phyloP scores from a whole-genome alignment of 2,113 vertebrate species.

The Pollachius pollachius region DNA sequence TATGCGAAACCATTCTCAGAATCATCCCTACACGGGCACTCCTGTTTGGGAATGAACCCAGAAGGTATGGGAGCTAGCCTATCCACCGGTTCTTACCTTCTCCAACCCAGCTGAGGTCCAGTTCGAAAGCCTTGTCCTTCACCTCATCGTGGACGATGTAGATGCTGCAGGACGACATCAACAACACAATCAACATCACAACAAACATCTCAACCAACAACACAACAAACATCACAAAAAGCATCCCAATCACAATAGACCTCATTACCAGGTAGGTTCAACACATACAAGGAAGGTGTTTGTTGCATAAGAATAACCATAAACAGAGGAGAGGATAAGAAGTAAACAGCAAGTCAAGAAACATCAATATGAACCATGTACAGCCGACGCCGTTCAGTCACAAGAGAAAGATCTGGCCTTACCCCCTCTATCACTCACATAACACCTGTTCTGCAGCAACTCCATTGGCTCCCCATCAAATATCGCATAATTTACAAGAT shows the following conservation, averaged over 20 bases:
- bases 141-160: conserved; percentile 99
- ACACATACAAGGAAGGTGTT: no score
- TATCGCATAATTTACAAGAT: no score
- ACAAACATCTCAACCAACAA: no score
- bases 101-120: conserved; percentile 99
- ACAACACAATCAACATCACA: neutral
- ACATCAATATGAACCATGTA: no score
- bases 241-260: neutral
- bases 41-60: neutral
- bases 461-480: no score
- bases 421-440: no score
- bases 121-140: conserved; percentile 97
- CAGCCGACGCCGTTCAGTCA: no score
- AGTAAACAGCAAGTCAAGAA: no score
- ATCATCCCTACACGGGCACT: conserved; percentile 14
- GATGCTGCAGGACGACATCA: conserved; percentile 78
- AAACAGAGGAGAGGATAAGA: neutral
- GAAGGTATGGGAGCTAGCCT: neutral
- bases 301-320: neutral
- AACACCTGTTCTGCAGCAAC: no score
- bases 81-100: conserved; percentile 77
- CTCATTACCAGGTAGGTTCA: no score
- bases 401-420: no score
- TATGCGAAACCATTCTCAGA: conserved; percentile 26
- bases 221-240: neutral